Conservation (phyloP, 2,888 invertebrate genomes). For the Rhorus exstirpatorius region DNA sequence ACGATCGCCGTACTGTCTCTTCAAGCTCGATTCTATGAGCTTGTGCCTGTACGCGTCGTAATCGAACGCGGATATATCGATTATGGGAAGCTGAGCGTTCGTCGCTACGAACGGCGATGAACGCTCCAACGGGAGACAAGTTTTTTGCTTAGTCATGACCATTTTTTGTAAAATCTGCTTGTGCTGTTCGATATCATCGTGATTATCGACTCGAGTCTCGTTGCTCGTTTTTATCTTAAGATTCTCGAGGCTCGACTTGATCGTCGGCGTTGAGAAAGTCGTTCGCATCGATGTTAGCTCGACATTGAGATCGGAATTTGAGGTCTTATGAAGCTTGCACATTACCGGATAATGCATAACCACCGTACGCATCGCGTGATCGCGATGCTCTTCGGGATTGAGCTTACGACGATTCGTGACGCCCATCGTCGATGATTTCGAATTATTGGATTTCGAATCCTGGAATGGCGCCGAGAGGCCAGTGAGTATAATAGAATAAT, state of each 20-base stretch:
- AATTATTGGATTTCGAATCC: slow-evolving; percentile 58
- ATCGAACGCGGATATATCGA: slow-evolving; percentile 77
- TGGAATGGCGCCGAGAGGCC: background rate
- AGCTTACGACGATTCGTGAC: slow-evolving; percentile 25
- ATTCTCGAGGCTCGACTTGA: slow-evolving; percentile 64
- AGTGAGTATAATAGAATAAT: background rate
- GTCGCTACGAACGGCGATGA: slow-evolving; percentile 75
- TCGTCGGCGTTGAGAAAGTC: slow-evolving; percentile 75
- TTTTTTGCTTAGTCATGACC: slow-evolving; percentile 43
- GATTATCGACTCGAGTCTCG: background rate
- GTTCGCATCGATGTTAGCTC: slow-evolving; percentile 68
- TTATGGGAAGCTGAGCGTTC: slow-evolving; percentile 72
- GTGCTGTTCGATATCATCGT: slow-evolving; percentile 27
- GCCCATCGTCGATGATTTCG: slow-evolving; percentile 45
- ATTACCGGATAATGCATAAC: slow-evolving; percentile 78
- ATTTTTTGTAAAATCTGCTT: slow-evolving; percentile 29
- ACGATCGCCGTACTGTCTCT: slow-evolving; percentile 77
- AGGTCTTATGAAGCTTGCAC: slow-evolving; percentile 72
- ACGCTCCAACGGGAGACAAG: slow-evolving; percentile 65
- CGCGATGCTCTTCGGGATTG: slow-evolving; percentile 22
- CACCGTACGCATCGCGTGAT: slow-evolving; percentile 66
- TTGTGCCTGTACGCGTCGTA: slow-evolving; percentile 79
- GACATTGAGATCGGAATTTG: slow-evolving; percentile 75
- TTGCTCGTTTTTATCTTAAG: background rate
- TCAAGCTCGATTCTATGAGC: slow-evolving; percentile 78